phyloP scores from a whole-genome alignment of 1,140 invertebrate genomes.

The Trichonephila inaurata region DNA sequence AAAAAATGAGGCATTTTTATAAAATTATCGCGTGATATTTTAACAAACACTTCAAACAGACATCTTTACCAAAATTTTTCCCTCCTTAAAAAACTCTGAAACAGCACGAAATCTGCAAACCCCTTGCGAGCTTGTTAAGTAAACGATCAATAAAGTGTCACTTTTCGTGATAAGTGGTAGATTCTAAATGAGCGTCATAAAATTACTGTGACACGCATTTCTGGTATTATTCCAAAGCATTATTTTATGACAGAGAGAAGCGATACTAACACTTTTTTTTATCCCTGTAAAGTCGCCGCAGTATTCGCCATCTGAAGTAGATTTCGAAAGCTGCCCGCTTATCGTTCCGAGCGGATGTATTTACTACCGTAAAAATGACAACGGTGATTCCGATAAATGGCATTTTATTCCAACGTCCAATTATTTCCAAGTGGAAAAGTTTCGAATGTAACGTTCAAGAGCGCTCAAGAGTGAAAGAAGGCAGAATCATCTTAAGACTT shows the following conservation, averaged over 20 bases:
- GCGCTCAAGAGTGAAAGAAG: neutral
- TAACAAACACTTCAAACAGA: too few species aligned
- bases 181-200: slow-evolving; percentile 15
- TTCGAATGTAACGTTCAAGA: neutral
- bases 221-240: slow-evolving; percentile 21
- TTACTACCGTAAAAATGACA: neutral
- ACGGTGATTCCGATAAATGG: neutral
- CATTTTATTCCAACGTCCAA: neutral
- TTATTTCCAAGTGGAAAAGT: neutral
- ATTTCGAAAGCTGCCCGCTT: neutral
- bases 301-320: neutral
- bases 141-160: slow-evolving; percentile 26
- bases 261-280: neutral
- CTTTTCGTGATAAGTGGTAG: neutral
- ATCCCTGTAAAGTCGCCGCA: neutral
- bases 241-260: neutral
- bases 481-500: neutral
- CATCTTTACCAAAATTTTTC: too few species aligned
- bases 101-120: neutral
- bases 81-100: neutral
- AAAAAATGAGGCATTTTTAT: too few species aligned
- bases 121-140: neutral
- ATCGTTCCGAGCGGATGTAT: neutral
- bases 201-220: neutral
- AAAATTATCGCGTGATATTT: too few species aligned